Evolutionary conservation across 2,797 vertebrate genomes (phyloP).

Genomic region (Tympanoctomys barrerae): DNA sequence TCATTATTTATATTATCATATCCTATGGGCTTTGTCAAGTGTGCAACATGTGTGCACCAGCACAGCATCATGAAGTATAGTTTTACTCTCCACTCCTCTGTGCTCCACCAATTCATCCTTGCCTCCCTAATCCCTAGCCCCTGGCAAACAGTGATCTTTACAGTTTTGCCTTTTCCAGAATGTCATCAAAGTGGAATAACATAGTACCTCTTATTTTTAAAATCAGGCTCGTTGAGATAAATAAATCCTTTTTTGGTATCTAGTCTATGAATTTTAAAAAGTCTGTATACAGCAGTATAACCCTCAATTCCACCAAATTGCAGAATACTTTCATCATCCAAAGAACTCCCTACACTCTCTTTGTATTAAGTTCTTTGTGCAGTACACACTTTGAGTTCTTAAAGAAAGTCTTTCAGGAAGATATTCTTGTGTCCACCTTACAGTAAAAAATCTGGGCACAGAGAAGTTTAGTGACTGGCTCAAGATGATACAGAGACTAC

Average conservation of each 20-base stretch:
- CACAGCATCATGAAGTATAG: not conserved
- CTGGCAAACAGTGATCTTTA: not conserved
- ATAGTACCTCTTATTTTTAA: conserved; percentile 13
- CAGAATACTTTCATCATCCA: not conserved
- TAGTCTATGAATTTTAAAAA: not conserved
- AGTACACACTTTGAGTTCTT: not conserved
- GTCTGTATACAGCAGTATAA: not conserved
- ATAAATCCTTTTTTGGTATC: not conserved
- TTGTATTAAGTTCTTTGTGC: not conserved
- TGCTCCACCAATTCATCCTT: not conserved
- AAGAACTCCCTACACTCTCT: not conserved
- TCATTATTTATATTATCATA: not conserved
- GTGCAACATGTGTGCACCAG: not conserved
- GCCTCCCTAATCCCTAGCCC: no score
- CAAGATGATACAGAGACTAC: not conserved
- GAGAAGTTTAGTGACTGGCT: not conserved
- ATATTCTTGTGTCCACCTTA: not conserved
- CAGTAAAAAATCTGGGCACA: not conserved
- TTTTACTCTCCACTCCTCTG: not conserved
- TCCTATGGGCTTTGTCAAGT: not conserved
- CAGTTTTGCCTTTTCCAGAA: not conserved
- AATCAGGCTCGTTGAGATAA: not conserved
- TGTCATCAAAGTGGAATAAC: not conserved
- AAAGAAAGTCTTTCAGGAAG: not conserved
- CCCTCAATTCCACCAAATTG: not conserved